Evolutionary conservation across 2,113 vertebrate genomes (phyloP).

Genomic region (Muntiacus reevesi): DNA sequence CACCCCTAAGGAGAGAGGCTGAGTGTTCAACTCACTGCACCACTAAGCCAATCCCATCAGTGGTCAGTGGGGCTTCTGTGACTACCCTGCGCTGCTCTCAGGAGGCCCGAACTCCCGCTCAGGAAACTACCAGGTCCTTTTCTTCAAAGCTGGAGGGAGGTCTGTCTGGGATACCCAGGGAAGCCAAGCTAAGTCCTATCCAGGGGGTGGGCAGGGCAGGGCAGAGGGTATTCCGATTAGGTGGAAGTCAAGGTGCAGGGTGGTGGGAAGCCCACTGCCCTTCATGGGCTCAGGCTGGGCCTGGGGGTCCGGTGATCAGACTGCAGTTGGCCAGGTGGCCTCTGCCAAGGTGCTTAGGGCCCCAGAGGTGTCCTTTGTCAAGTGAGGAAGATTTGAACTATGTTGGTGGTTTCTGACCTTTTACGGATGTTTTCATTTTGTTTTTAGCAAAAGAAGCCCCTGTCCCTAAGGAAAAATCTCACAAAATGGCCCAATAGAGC

Average conservation of each 20-base stretch:
- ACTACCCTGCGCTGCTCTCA: fast-evolving
- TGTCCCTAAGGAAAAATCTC: not conserved
- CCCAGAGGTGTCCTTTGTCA: not conserved
- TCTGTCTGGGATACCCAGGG: not conserved
- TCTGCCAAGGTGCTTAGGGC: not conserved
- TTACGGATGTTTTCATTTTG: slow-evolving; percentile 27
- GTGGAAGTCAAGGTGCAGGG: not conserved
- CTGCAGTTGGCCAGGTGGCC: fast-evolving
- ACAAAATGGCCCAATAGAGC: not conserved
- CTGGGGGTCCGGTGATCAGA: not conserved
- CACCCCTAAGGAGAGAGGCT: not conserved
- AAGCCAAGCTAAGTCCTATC: not conserved
- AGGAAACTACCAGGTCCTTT: not conserved
- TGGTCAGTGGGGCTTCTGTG: not conserved
- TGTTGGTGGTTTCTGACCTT: not conserved
- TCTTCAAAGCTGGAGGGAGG: not conserved
- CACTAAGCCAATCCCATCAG: fast-evolving
- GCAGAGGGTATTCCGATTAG: not conserved
- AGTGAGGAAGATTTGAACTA: not conserved
- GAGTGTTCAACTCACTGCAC: not conserved
- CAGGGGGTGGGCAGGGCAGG: not conserved
- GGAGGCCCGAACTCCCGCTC: not conserved
- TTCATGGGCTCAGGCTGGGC: not conserved
- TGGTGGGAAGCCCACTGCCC: not conserved
- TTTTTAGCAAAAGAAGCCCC: not conserved